A percentile compares a stretch with the other conserved stretches of the same genome.
phyloP scores from a whole-genome alignment of 2,113 vertebrate genomes.

The Brachionichthys hirsutus region DNA sequence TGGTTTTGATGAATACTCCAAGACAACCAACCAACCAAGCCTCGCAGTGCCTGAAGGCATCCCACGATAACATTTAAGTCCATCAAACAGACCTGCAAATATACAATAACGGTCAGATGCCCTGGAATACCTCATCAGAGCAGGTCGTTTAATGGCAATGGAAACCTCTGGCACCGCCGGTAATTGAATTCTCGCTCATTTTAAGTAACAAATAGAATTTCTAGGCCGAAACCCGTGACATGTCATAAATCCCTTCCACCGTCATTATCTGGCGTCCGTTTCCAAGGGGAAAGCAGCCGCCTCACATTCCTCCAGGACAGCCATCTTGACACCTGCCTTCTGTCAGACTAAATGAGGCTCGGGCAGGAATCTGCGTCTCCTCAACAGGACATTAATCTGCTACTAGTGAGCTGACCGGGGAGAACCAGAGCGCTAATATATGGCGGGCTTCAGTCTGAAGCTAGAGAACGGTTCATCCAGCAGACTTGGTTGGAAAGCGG shows the following conservation, averaged over 20 bases:
- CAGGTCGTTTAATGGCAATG: constrained; percentile 5
- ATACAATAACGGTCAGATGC: constrained; percentile 42
- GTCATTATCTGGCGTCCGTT: constrained; percentile 34
- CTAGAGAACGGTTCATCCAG: constrained; percentile 36
- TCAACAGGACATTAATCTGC: constrained; percentile 74
- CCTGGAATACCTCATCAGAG: not conserved
- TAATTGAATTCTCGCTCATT: constrained; percentile 6
- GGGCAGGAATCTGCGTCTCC: constrained; percentile 60
- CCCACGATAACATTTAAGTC: constrained; percentile 23
- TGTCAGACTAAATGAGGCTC: constrained; percentile 67
- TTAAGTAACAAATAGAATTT: not conserved
- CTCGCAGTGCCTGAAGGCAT: constrained; percentile 14
- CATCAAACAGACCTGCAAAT: constrained; percentile 46
- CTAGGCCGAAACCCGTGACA: constrained; percentile 20
- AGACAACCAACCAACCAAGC: constrained; percentile 6
- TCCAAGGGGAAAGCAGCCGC: constrained; percentile 32
- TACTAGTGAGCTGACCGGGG: constrained; percentile 56
- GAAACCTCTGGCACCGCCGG: constrained; percentile 8
- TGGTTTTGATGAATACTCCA: constrained; percentile 17
- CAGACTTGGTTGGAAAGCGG: constrained; percentile 20
- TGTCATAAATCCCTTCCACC: constrained; percentile 20
- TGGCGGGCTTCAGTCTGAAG: constrained; percentile 42
- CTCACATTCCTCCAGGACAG: constrained; percentile 48
- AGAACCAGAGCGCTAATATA: constrained; percentile 63
- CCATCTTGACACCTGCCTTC: constrained; percentile 67